These are phyloP conservation scores for Rutilus rutilus DNA, from an alignment of 2,113 vertebrate genomes.

Conservation along the genomic window DNA sequence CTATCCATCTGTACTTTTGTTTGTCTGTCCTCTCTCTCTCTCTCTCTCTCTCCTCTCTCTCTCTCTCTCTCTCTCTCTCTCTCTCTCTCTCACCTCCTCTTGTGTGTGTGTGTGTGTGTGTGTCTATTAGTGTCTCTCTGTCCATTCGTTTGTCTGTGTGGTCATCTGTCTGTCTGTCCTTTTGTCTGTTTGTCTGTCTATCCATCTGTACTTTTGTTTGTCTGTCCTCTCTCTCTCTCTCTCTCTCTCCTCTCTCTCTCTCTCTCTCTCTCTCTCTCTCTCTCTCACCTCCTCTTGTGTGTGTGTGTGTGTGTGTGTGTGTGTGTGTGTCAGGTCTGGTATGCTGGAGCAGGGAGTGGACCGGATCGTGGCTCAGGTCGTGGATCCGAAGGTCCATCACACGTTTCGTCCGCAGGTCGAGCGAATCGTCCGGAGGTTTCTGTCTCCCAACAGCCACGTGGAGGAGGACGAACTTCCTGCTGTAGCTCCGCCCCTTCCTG, in stretches of 20 bases:
- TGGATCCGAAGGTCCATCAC: conserved; percentile 98
- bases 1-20: no score
- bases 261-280: background rate
- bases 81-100: no score
- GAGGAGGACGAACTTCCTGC: conserved; percentile 71
- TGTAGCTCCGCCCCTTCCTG: conserved; percentile 62
- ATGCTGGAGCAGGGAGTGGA: conserved; percentile 99
- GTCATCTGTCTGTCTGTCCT: fast-evolving
- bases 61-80: no score
- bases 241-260: background rate
- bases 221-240: background rate
- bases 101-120: no score
- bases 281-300: no score
- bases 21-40: no score
- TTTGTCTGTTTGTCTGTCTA: no score
- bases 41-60: no score
- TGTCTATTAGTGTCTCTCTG: no score
- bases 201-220: no score
- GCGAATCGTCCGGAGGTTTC: conserved; percentile 91
- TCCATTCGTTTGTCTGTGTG: no score
- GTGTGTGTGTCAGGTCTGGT: conserved; percentile 84
- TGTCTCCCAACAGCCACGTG: conserved; percentile 86
- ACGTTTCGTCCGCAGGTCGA: conserved; percentile 97
- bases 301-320: background rate
- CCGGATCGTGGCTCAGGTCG: conserved; percentile 97